These are phyloP conservation scores for Cuniculus paca DNA, from an alignment of 2,797 vertebrate genomes.

Conservation along the genomic window DNA sequence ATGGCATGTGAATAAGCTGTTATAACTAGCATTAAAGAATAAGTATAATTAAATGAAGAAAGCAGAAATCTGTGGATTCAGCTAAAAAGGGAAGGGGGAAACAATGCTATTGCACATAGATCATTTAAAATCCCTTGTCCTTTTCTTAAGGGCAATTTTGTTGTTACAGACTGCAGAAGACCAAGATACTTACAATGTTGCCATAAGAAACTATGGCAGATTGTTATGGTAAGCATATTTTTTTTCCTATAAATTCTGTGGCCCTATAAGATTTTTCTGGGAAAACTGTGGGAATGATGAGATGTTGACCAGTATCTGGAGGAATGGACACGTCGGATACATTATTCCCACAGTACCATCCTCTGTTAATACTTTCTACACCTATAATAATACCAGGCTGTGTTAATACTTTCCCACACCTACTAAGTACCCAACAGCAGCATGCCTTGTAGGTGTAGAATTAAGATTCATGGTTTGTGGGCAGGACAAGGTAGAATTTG, in stretches of 20 bases:
- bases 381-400: neutral
- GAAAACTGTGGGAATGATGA: neutral
- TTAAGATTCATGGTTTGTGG: neutral
- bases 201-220: constrained; percentile 93
- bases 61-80: neutral
- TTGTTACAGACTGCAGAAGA: constrained; percentile 90
- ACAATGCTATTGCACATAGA: constrained; percentile 9
- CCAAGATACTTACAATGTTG: constrained; percentile 89
- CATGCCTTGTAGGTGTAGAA: neutral
- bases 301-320: neutral
- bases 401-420: neutral
- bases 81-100: constrained; percentile 7
- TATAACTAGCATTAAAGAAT: constrained; percentile 18
- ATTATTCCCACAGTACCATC: neutral
- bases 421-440: neutral
- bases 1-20: neutral
- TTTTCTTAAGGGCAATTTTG: constrained; percentile 91
- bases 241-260: constrained; percentile 12
- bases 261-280: constrained; percentile 20
- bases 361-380: neutral
- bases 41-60: constrained; percentile 42
- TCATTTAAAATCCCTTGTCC: constrained; percentile 64
- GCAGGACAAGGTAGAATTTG: neutral
- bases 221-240: constrained; percentile 92
- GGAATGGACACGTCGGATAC: neutral